Percentiles rank a stretch among this genome's conserved stretches.
Conservation (phyloP, 2,113 vertebrate genomes). For the Rhinopithecus roxellana region DNA sequence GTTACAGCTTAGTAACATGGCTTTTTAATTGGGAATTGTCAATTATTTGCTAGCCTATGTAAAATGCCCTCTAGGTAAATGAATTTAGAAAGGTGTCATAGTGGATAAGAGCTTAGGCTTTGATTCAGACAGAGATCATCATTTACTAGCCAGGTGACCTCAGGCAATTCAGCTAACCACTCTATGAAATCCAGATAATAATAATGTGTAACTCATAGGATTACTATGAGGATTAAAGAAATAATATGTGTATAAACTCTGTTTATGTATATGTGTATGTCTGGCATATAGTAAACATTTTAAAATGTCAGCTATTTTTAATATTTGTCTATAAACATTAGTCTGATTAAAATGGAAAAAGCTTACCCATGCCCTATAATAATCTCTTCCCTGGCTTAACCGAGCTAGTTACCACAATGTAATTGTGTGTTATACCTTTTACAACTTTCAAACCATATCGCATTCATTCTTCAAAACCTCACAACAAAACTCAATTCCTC, state of each 20-base stretch:
- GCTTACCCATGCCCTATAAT: background rate
- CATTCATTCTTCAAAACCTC: conserved; percentile 14
- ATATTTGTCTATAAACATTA: conserved; percentile 24
- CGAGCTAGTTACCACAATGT: background rate
- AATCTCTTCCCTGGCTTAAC: background rate
- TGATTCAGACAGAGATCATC: conserved; percentile 35
- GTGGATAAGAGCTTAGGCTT: background rate
- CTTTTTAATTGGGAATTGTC: background rate
- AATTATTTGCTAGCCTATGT: background rate
- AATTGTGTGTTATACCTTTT: background rate
- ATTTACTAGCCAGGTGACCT: conserved; percentile 19
- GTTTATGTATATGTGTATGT: background rate
- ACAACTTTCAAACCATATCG: background rate
- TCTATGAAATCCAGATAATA: conserved; percentile 33
- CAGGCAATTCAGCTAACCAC: conserved; percentile 30
- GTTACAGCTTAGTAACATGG: background rate
- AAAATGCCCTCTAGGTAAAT: background rate
- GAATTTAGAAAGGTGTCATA: background rate
- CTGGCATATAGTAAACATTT: conserved; percentile 32
- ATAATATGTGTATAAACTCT: background rate
- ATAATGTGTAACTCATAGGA: conserved; percentile 19
- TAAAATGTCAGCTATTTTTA: conserved; percentile 42
- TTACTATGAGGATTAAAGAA: conserved; percentile 42
- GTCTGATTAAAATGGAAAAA: conserved; percentile 34
- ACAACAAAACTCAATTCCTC: background rate